Evolutionary conservation across 2,113 vertebrate genomes (phyloP), one percentile per base, ranked within the genome.

Genomic region (Montifringilla adamsi): DNA sequence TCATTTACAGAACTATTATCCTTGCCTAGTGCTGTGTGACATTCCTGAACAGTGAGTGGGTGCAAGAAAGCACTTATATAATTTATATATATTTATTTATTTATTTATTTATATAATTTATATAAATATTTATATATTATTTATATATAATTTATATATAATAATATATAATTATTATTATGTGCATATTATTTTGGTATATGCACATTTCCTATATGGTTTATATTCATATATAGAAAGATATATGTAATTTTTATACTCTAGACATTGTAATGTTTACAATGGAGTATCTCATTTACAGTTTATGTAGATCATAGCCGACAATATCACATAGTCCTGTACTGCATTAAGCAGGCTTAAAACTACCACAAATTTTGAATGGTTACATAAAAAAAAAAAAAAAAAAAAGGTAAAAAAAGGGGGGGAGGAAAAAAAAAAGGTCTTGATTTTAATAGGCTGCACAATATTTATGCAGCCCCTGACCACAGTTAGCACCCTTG

Each of bases 401-500:
- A 3, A 17, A 13, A 55, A 55, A n/a, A n/a, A n/a, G n/a, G n/a
- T n/a, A n/a, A n/a, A n/a, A n/a, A n/a, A n/a, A n/a, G n/a, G n/a
- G n/a, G n/a, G n/a, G n/a, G n/a, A n/a, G n/a, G n/a, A 17, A 13
- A 55, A 55, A 21, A 55, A 33, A n/a, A 7, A 2, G 0, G 2
- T 27, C 7, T 75, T 73, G 1, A 41, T 92, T 69, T 78, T 60
- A 49, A 39, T 56, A 37, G 5, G 11, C 19, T 85, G 26, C 6
- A 5, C 64, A 53, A 28, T 49, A 56, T n/a, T 75, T 76, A 33
- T 21, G 1, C 44, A 72, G 9, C 23, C 70, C 8, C 49, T 88
- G 30, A 50, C 21, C 8, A 72, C 8, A 59, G 4, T 37, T 43
- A 70, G 15, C 3, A 70, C 13, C 10, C 2, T 31, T 74, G 2